phyloP scores from a whole-genome alignment of 2,797 vertebrate species.

The Argyrosomus regius region DNA sequence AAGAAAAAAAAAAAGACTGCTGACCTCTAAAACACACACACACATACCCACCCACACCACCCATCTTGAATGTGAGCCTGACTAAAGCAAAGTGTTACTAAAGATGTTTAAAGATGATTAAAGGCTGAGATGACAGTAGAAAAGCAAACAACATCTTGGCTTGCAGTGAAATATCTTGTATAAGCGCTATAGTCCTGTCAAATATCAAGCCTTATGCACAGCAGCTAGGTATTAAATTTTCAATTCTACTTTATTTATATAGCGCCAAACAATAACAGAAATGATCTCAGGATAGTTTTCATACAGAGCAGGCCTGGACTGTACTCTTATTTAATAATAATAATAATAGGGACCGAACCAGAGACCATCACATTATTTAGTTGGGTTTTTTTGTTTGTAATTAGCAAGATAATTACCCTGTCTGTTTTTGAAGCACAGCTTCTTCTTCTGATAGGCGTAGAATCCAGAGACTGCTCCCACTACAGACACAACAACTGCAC shows the following conservation, averaged over 20 bases:
- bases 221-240: too few species aligned
- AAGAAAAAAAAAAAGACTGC: constrained; percentile 9
- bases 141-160: constrained; percentile 14
- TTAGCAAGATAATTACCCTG: constrained; percentile 78
- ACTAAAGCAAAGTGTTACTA: not conserved
- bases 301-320: too few species aligned
- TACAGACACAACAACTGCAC: constrained; percentile 82
- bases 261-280: too few species aligned
- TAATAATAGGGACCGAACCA: too few species aligned
- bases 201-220: not conserved
- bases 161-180: not conserved
- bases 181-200: not conserved
- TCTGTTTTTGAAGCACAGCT: constrained; percentile 91
- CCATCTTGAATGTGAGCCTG: not conserved
- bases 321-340: too few species aligned
- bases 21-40: constrained; percentile 34
- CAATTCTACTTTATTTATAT: too few species aligned
- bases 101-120: constrained; percentile 7
- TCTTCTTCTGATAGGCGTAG: constrained; percentile 93
- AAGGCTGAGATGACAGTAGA: not conserved
- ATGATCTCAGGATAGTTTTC: too few species aligned
- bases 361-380: not conserved
- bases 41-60: not conserved
- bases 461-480: constrained; percentile 88
- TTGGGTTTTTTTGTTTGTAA: not conserved